Evolutionary conservation across 2,113 vertebrate species (phyloP), one percentile per base, ranked within the genome.

Genomic region (Siniperca knerii): DNA sequence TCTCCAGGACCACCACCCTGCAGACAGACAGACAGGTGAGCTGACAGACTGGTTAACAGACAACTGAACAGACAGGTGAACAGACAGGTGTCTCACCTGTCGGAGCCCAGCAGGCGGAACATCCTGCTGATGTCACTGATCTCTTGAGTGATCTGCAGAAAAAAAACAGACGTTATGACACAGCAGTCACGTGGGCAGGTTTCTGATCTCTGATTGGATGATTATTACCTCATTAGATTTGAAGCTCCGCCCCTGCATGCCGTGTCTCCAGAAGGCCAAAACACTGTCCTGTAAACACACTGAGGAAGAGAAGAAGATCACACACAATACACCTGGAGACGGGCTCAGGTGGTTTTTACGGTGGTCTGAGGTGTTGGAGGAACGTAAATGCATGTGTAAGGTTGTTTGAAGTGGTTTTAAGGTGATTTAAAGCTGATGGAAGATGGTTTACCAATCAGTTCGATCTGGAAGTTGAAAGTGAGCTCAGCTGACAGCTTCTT

Each of bases 211-310:
- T 29, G 55, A 74, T 65, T 65, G 46, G 44, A n/a, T n/a, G 44
- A 50, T 33, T 18, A 57, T 96, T 90, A 98, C 97, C 96, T 98
- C 97, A 77, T 97, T 98, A 85, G 97, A 97, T 92, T 95, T 95
- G 83, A 98, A 97, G 88, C 97, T 98, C 87, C 97, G 95, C 74
- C 97, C 97, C 88, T 98, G 97, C 97, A 98, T 98, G n/a, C 97
- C 97, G 0, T 98, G 97, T 58, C 97, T 98, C 97, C 97, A 98
- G 92, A 98, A 98, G 0, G 97, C 97, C 83, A 98, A 91, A 80
- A 98, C 97, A 6, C 97, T 98, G 90, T 98, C 97, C 90, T 98
- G 97, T 37, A 61, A 48, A 40, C 18, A 57, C 65, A 85, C 25
- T 73, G 33, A 40, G 46, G 18, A 25, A 62, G 23, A 66, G 55